Percentiles rank a stretch among this genome's conserved stretches.
Conservation (phyloP, 2,113 vertebrate species). For the cat (Felis catus) region F.catus_Fca126_mat1.0 CM031426.1:49883001-49883500, state of each 20-base stretch:
- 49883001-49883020: neutral
- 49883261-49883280: neutral
- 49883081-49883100: neutral
- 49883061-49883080: neutral
- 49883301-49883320: neutral
- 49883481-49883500: too few relatives aligned
- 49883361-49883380: neutral
- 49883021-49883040: neutral
- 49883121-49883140: neutral
- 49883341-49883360: neutral
- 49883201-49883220: neutral
- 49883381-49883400: neutral
- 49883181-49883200: neutral
- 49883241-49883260: neutral
- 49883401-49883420: neutral
- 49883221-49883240: neutral
- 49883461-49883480: too few relatives aligned
- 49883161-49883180: neutral
- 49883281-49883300: neutral
- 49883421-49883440: too few relatives aligned
- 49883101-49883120: neutral
- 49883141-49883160: neutral
- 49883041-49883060: neutral
- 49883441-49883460: too few relatives aligned
- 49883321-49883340: neutral